Conservation (phyloP, 2,888 invertebrate genomes). For the Lithosia quadra region DNA sequence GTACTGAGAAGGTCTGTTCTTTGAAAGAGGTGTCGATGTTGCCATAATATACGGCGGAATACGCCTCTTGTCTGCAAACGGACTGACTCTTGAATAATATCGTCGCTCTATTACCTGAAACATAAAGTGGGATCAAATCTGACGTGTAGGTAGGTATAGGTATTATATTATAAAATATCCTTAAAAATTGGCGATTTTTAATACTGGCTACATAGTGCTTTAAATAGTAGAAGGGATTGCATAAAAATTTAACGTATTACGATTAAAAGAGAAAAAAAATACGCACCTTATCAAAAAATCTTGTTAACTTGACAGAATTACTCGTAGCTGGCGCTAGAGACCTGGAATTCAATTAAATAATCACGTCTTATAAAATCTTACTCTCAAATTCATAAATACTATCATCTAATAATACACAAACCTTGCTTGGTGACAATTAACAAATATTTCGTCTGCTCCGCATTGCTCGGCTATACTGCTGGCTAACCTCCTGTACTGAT, state of each 20-base stretch:
- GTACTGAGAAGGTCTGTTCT: conserved; percentile 75
- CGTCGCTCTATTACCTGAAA: conserved; percentile 83
- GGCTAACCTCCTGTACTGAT: conserved; percentile 84
- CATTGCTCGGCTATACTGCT: conserved; percentile 95
- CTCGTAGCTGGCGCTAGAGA: conserved; percentile 97
- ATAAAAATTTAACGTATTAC: too few relatives aligned
- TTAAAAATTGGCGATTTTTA: too few relatives aligned
- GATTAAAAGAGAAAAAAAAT: neutral
- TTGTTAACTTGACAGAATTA: conserved; percentile 96
- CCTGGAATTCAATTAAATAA: conserved; percentile 74
- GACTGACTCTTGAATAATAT: conserved; percentile 85
- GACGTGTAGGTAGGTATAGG: too few relatives aligned
- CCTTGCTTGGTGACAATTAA: conserved; percentile 90
- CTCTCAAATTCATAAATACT: neutral
- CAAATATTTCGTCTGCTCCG: conserved; percentile 96
- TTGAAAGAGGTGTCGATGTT: conserved; percentile 75
- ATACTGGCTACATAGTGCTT: too few relatives aligned
- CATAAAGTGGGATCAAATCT: neutral
- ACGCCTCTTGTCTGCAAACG: conserved; percentile 83
- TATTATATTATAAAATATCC: too few relatives aligned
- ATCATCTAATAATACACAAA: conserved; percentile 13
- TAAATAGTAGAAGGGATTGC: too few relatives aligned
- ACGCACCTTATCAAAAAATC: conserved; percentile 96
- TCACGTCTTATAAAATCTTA: neutral
- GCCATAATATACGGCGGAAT: conserved; percentile 76